Percentiles rank a stretch among this genome's conserved stretches.
These are phyloP conservation scores for Miichthys miiuy DNA, from an alignment of 2,797 vertebrate species.

Conservation along the genomic window DNA sequence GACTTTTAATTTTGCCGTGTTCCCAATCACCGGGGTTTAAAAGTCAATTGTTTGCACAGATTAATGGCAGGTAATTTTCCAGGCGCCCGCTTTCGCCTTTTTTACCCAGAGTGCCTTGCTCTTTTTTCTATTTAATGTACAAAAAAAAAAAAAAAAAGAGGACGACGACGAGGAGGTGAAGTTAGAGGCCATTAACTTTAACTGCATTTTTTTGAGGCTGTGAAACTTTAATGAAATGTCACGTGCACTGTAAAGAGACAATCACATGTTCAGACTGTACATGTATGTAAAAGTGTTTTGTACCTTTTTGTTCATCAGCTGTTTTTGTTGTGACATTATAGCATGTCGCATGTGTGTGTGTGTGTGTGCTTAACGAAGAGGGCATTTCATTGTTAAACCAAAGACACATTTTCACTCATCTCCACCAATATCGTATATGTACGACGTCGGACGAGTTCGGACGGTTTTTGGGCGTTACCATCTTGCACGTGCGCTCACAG, in stretches of 20 bases:
- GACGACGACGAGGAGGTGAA: neutral
- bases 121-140: conserved; percentile 81
- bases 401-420: too few species aligned
- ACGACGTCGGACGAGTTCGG: neutral
- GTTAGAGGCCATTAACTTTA: conserved; percentile 1
- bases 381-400: too few species aligned
- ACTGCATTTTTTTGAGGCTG: conserved; percentile 10
- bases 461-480: neutral
- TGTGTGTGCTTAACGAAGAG: too few species aligned
- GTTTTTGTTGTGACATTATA: too few species aligned
- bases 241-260: conserved; percentile 77
- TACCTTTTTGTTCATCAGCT: too few species aligned
- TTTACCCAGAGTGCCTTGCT: conserved; percentile 84
- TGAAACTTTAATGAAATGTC: conserved; percentile 54
- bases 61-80: conserved; percentile 81
- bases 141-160: conserved; percentile 42
- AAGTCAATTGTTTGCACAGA: conserved; percentile 85
- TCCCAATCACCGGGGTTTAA: conserved; percentile 74
- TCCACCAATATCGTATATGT: too few species aligned
- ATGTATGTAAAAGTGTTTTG: neutral
- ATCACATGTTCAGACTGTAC: conserved; percentile 75
- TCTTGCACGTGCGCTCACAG: neutral
- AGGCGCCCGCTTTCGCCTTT: conserved; percentile 66
- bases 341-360: too few species aligned
- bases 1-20: conserved; percentile 80